Percentiles rank a stretch among this genome's conserved stretches.
Evolutionary conservation across 2,113 vertebrate species (phyloP).

Genomic region (Chaetura pelagica): DNA sequence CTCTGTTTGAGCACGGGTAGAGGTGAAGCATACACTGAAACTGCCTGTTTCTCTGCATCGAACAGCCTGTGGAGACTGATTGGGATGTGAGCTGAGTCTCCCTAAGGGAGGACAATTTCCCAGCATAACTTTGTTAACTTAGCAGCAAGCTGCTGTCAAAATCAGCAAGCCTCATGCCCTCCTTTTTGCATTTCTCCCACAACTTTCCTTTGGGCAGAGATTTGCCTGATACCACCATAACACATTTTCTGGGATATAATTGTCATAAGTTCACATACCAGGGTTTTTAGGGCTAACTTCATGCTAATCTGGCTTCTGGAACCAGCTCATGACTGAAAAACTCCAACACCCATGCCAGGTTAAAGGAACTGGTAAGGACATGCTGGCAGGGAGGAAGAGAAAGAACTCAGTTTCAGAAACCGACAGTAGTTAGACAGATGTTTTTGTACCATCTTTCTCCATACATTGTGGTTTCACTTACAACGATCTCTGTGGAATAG

Average conservation of each 20-base stretch:
- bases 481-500: not conserved
- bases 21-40: not conserved
- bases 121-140: not conserved
- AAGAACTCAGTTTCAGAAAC: not conserved
- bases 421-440: not conserved
- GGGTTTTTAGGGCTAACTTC: not conserved
- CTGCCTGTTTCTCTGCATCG: not conserved
- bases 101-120: not conserved
- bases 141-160: not conserved
- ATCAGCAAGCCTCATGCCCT: not conserved
- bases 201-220: not conserved
- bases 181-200: not conserved
- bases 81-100: not conserved
- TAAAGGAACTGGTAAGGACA: not conserved
- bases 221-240: not conserved
- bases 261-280: not conserved
- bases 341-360: not conserved
- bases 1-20: not conserved
- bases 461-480: not conserved
- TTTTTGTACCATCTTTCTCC: not conserved
- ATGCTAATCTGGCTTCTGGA: not conserved
- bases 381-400: not conserved
- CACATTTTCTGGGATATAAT: not conserved
- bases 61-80: rapidly evolving
- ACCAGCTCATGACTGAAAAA: not conserved